Conservation (phyloP, 2,888 invertebrate genomes). For the Mantis religiosa region DNA sequence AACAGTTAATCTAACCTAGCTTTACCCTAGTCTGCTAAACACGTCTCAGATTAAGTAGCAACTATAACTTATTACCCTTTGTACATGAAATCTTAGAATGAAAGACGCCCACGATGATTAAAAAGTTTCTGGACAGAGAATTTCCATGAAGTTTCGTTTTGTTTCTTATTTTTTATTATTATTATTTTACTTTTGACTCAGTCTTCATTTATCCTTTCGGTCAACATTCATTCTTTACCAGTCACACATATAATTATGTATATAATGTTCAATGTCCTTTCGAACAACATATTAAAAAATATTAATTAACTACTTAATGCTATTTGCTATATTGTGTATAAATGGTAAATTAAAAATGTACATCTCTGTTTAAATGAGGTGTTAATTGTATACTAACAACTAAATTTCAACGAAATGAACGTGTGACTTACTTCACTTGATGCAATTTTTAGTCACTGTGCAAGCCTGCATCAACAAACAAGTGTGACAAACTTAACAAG, state of each 20-base stretch:
- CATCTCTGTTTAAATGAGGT: background rate
- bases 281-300: background rate
- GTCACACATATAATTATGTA: background rate
- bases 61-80: background rate
- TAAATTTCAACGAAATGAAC: background rate
- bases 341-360: background rate
- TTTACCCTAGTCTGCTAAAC: background rate
- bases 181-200: background rate
- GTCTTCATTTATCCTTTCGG: background rate
- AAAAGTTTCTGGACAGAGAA: background rate
- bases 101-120: background rate
- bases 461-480: background rate
- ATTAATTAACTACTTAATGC: background rate
- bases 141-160: background rate
- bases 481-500: background rate
- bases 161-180: background rate
- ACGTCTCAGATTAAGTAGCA: background rate
- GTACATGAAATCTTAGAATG: background rate
- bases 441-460: background rate
- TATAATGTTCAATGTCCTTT: background rate
- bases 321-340: background rate
- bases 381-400: background rate
- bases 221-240: background rate
- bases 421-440: background rate
- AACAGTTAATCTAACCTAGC: background rate